phyloP scores from a whole-genome alignment of 1,140 invertebrate genomes.

The Aphaenogaster ashmeadi region DNA sequence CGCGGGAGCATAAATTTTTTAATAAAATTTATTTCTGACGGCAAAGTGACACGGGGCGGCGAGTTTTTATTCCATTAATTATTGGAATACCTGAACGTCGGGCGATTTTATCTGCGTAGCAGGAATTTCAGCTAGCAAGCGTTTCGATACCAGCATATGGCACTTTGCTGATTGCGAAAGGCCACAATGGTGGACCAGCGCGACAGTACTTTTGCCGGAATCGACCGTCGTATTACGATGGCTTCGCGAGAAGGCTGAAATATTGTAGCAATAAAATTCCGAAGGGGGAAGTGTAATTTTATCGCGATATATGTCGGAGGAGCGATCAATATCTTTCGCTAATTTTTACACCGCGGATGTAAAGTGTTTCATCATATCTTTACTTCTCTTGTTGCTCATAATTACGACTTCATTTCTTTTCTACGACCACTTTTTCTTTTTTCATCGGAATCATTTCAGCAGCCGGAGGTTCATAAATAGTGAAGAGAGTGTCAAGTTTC shows the following conservation, averaged over 20 bases:
- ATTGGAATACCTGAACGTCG: constrained; percentile 72
- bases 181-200: constrained; percentile 54
- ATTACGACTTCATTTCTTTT: not conserved
- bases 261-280: constrained; percentile 71
- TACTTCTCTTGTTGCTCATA: constrained; percentile 1
- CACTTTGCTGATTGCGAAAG: constrained; percentile 74
- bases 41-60: constrained; percentile 56
- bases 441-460: constrained; percentile 60
- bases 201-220: constrained; percentile 46
- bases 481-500: constrained; percentile 69
- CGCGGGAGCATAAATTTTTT: constrained; percentile 46
- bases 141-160: constrained; percentile 69
- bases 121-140: constrained; percentile 70
- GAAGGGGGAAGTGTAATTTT: constrained; percentile 47
- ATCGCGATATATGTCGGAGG: constrained; percentile 46
- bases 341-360: constrained; percentile 12
- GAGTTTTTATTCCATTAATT: constrained; percentile 77
- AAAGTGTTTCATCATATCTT: not conserved
- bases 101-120: constrained; percentile 70
- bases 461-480: constrained; percentile 71
- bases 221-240: constrained; percentile 55
- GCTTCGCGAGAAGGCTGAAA: constrained; percentile 53
- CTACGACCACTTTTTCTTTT: constrained; percentile 46
- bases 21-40: constrained; percentile 60
- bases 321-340: constrained; percentile 19